phyloP scores from a whole-genome alignment of 2,888 invertebrate species.

The Nomada fabriciana region DNA sequence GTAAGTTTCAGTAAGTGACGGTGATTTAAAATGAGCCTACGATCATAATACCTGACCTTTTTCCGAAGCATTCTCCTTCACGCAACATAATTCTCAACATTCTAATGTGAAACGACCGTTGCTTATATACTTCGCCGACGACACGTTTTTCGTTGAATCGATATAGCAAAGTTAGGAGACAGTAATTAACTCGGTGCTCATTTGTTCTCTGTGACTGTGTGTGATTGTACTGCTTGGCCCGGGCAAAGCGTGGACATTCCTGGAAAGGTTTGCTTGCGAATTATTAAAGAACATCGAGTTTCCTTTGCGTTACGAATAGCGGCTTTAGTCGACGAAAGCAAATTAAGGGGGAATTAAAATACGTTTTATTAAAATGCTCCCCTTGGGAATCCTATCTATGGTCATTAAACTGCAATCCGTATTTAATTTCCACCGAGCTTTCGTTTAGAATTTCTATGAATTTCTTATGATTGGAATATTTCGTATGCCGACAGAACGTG shows the following conservation, averaged over 20 bases:
- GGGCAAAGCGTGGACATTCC: background rate
- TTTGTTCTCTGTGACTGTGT: background rate
- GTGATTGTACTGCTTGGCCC: too few relatives aligned
- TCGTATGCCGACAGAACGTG: too few relatives aligned
- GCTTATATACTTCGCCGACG: background rate
- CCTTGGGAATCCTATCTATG: background rate
- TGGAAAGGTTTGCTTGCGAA: background rate
- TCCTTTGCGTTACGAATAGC: background rate
- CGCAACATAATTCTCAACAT: background rate
- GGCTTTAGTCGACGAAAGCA: background rate
- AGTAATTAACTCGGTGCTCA: constrained; percentile 9
- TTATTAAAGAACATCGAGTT: background rate
- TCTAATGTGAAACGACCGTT: too few relatives aligned
- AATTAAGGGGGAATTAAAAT: background rate
- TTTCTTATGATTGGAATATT: background rate
- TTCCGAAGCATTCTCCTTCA: too few relatives aligned
- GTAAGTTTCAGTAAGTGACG: constrained; percentile 2
- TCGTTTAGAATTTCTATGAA: background rate
- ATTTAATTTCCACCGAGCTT: too few relatives aligned
- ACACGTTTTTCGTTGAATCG: background rate
- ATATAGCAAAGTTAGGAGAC: background rate
- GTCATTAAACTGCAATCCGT: background rate
- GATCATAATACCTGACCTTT: background rate
- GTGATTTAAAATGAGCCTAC: background rate
- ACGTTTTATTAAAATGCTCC: background rate